Percentiles rank a stretch among this genome's conserved stretches.
phyloP scores from a whole-genome alignment of 1,140 invertebrate species.

The Trissolcus basalis region DNA sequence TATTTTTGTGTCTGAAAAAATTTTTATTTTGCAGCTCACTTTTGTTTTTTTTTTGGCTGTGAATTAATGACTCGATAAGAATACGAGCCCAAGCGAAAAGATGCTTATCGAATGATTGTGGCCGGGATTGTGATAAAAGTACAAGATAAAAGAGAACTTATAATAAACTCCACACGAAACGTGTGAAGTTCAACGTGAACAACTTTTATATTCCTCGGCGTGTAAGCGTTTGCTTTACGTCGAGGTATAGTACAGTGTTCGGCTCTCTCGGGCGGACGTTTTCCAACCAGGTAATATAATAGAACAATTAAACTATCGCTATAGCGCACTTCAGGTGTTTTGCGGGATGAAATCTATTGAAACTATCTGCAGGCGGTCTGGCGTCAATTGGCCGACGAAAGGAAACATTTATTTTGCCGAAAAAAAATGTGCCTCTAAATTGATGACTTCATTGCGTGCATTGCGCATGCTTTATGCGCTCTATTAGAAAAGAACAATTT shows the following conservation, averaged over 20 bases:
- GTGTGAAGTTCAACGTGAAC: slow-evolving; percentile 33
- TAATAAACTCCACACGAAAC: slow-evolving; percentile 21
- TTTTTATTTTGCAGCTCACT: too few relatives aligned
- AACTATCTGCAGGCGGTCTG: slow-evolving; percentile 25
- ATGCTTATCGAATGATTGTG: slow-evolving; percentile 3
- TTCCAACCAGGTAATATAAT: slow-evolving; percentile 45
- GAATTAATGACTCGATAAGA: background rate
- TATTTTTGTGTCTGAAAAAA: too few relatives aligned
- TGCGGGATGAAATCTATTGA: slow-evolving; percentile 22
- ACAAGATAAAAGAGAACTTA: background rate
- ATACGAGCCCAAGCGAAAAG: background rate
- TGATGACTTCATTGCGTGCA: too few relatives aligned
- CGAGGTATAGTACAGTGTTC: slow-evolving; percentile 34
- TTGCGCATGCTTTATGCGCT: too few relatives aligned
- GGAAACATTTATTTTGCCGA: slow-evolving; percentile 11
- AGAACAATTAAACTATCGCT: slow-evolving; percentile 55
- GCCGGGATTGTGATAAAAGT: slow-evolving; percentile 2
- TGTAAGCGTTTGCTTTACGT: slow-evolving; percentile 32
- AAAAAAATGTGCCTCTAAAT: too few relatives aligned
- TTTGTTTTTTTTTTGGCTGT: background rate
- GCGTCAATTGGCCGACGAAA: slow-evolving; percentile 25
- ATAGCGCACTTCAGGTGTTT: slow-evolving; percentile 46
- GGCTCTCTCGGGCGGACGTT: slow-evolving; percentile 35
- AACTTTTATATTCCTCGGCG: slow-evolving; percentile 16
- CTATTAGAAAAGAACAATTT: too few relatives aligned